Conservation (phyloP, 2,113 vertebrate genomes). For the Dromiciops gliroides region DNA sequence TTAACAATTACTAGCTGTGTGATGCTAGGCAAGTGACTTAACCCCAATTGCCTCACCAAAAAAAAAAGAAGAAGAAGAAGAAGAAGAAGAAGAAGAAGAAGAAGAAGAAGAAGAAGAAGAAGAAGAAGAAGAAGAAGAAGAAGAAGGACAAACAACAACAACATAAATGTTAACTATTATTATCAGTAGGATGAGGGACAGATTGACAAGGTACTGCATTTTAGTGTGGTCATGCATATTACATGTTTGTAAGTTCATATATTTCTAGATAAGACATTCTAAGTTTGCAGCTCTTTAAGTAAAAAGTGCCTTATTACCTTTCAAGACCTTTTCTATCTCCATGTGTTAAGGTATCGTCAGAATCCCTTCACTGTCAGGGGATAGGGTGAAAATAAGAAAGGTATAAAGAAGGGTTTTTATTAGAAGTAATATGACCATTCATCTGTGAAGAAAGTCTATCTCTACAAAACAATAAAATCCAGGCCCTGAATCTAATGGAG, state of each 20-base stretch:
- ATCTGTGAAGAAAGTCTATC: slow-evolving; percentile 73
- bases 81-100: no score
- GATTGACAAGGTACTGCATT: neutral
- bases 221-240: neutral
- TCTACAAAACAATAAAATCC: slow-evolving; percentile 76
- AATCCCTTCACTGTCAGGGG: slow-evolving; percentile 20
- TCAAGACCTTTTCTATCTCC: slow-evolving; percentile 1
- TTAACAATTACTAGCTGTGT: no score
- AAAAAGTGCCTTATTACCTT: slow-evolving; percentile 34
- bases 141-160: no score
- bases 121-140: no score
- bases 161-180: neutral
- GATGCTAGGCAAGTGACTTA: no score
- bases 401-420: slow-evolving; percentile 50
- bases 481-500: slow-evolving; percentile 48
- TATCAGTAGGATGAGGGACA: neutral
- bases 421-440: slow-evolving; percentile 57
- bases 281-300: neutral
- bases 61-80: no score
- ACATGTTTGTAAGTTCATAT: neutral
- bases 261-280: neutral
- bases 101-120: no score
- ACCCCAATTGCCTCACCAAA: no score
- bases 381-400: slow-evolving; percentile 56
- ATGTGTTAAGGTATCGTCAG: neutral